phyloP scores from a whole-genome alignment of 2,113 vertebrate species.

The Rissa tridactyla region DNA sequence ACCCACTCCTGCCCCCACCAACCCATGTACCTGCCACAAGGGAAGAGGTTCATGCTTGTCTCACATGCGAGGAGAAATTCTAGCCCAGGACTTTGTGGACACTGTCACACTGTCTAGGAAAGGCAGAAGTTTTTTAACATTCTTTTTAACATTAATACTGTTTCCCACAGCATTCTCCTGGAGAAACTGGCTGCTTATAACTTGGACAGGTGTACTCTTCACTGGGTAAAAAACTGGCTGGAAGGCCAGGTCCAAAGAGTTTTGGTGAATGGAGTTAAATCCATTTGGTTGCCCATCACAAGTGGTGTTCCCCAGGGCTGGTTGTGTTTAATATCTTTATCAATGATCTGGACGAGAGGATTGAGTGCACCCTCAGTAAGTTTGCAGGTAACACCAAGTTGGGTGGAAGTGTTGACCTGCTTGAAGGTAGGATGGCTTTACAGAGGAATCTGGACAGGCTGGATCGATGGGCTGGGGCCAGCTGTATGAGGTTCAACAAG shows the following conservation, averaged over 20 bases:
- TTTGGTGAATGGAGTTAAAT: not conserved
- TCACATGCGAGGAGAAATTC: not conserved
- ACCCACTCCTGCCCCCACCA: not conserved
- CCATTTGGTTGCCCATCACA: not conserved
- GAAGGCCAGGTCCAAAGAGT: not conserved
- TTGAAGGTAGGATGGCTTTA: not conserved
- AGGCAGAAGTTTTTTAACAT: not conserved
- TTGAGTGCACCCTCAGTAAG: not conserved
- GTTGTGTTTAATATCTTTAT: not conserved
- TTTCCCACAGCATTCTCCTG: not conserved
- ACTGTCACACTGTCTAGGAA: not conserved
- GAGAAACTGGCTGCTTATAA: not conserved
- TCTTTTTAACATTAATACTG: not conserved
- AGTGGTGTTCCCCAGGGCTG: not conserved
- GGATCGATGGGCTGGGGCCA: not conserved
- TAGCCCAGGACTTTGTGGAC: not conserved
- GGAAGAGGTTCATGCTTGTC: not conserved
- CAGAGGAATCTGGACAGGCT: not conserved
- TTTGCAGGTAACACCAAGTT: not conserved
- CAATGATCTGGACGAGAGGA: not conserved
- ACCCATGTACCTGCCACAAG: not conserved
- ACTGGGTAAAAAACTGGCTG: not conserved
- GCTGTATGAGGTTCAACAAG: not conserved
- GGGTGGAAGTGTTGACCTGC: not conserved
- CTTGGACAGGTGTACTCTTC: not conserved